Evolutionary conservation across 2,113 vertebrate species (phyloP), one percentile per base, ranked within the genome.

Genomic region (Dipodomys stephensi): DNA sequence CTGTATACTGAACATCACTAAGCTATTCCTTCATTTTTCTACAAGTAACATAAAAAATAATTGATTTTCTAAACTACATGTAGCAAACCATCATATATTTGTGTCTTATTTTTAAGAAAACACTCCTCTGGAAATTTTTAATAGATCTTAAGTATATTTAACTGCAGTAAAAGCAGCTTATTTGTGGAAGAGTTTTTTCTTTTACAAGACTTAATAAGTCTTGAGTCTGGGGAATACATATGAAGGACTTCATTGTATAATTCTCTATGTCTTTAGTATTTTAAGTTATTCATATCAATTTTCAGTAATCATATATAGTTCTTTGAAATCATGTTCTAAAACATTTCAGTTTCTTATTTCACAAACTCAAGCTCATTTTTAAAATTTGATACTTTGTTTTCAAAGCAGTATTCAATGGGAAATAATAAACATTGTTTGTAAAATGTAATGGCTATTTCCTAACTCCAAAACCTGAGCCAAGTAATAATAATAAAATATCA

Each of bases 41-140:
- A 93, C 88, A 94, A 72, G 62, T 68, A 83, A 46, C 28, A 77
- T 79, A 60, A 88, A 88, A 88, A 91, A 71, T 35, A 71, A 94
- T 90, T 92, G 22, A 72, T 80, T 94, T 95, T 88, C 82, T 92
- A 93, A 93, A 27, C 94, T 44, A 32, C 67, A 27, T 92, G 25
- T 18, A 74, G 11, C 10, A 90, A 78, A 78, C 16, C 67, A 78
- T 86, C 82, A 72, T 49, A 78, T 91, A 87, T 87, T 91, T 87
- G 77, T 5, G 77, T 72, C 81, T 77, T 85, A 76, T 72, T 77
- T 94, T 94, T 84, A 72, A 39, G 83, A 86, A 94, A 89, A 44
- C 12, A 68, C 53, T 88, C 80, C 15, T 49, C 22, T 83, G n/a
- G 8, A 85, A 83, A 72, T 32, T 87, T 81, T 78, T 80, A 68